A percentile compares a stretch with the other conserved stretches of the same genome.
Conservation (phyloP, 2,797 vertebrate genomes). For the Trachurus trachurus region DNA sequence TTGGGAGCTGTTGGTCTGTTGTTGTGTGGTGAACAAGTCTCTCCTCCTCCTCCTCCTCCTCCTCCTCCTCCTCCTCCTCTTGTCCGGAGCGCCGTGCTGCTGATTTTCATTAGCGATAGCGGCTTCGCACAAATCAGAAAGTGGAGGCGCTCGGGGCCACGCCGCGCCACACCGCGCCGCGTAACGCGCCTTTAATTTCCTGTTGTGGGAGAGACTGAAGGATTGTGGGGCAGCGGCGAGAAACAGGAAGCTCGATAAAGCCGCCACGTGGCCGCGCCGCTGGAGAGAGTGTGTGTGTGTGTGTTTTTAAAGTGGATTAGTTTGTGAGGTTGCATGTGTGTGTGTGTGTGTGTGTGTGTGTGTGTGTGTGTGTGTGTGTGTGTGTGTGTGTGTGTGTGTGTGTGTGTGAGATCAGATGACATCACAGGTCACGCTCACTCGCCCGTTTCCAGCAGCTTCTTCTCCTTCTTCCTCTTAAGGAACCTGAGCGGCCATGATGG, state of each 20-base stretch:
- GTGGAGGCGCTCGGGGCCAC: slow-evolving; percentile 62
- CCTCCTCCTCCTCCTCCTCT: slow-evolving; percentile 56
- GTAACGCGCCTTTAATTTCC: slow-evolving; percentile 80
- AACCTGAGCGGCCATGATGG: slow-evolving; percentile 24
- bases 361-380: slow-evolving; percentile 19
- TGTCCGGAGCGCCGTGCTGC: slow-evolving; percentile 60
- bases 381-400: slow-evolving; percentile 13
- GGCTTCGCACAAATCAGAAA: slow-evolving; percentile 70
- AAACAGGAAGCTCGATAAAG: slow-evolving; percentile 79
- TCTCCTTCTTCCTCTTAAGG: slow-evolving; percentile 26
- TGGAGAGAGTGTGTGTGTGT: slow-evolving; percentile 20
- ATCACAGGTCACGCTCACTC: slow-evolving; percentile 46
- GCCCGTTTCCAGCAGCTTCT: slow-evolving; percentile 17
- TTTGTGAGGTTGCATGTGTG: slow-evolving; percentile 22
- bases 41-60: slow-evolving; percentile 53
- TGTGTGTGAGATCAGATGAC: slow-evolving; percentile 34
- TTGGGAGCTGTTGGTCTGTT: slow-evolving; percentile 50
- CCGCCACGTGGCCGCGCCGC: slow-evolving; percentile 37
- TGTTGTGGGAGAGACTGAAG: slow-evolving; percentile 76
- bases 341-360: slow-evolving; percentile 15
- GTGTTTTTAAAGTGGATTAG: slow-evolving; percentile 25
- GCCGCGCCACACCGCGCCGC: too few relatives aligned
- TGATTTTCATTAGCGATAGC: slow-evolving; percentile 82
- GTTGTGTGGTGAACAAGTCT: slow-evolving; percentile 67
- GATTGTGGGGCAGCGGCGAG: slow-evolving; percentile 64